These are phyloP conservation scores for Melieria picta DNA, from an alignment of 2,888 invertebrate genomes.

Conservation along the genomic window DNA sequence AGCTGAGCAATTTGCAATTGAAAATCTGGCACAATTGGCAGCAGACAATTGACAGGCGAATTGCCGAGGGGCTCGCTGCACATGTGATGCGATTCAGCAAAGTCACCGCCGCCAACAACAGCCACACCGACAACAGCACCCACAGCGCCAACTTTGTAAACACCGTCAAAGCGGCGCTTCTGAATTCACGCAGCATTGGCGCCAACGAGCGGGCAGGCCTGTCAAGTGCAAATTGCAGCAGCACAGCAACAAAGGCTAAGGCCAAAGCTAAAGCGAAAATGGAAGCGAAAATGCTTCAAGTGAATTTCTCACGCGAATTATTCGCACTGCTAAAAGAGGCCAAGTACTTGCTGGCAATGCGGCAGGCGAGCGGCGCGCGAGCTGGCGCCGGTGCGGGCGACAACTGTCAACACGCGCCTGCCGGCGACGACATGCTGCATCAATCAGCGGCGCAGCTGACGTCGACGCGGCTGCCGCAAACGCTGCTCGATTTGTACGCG, in stretches of 20 bases:
- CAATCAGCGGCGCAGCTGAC: conserved; percentile 8
- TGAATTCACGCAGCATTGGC: conserved; percentile 26
- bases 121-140: conserved; percentile 10
- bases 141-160: conserved; percentile 1
- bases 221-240: conserved; percentile 1
- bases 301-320: conserved; percentile 68
- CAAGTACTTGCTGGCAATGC: conserved; percentile 78
- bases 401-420: conserved; percentile 6
- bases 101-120: conserved; percentile 14
- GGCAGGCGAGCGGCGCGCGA: conserved; percentile 39
- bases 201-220: background rate
- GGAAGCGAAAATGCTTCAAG: conserved; percentile 44
- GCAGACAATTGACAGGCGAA: conserved; percentile 67
- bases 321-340: conserved; percentile 82
- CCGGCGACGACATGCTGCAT: conserved; percentile 33
- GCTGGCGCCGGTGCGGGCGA: conserved; percentile 32
- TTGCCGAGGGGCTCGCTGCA: conserved; percentile 62
- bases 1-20: conserved; percentile 67
- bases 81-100: conserved; percentile 52
- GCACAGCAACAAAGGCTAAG: conserved; percentile 2
- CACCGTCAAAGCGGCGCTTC: conserved; percentile 2
- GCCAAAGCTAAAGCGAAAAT: conserved; percentile 18
- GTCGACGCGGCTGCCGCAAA: conserved; percentile 21
- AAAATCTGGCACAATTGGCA: conserved; percentile 69
- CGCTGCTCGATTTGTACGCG: conserved; percentile 52